Conservation (phyloP, 2,888 invertebrate genomes). For the Oxytorus armatus region DNA sequence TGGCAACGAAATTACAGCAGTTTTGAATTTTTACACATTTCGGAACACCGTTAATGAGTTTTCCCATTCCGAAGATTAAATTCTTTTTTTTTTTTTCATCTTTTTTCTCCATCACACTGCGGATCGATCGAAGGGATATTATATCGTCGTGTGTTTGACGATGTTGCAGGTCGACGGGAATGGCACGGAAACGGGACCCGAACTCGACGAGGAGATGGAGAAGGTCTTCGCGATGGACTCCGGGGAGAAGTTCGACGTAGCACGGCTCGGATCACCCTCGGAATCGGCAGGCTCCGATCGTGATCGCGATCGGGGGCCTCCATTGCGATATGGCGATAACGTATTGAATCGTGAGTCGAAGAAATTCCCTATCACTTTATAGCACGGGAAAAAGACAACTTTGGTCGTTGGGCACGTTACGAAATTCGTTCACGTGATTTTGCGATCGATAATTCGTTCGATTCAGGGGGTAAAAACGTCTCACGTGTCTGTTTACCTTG, state of each 20-base stretch:
- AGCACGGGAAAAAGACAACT: slow-evolving; percentile 12
- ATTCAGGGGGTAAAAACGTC: no score
- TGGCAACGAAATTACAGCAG: no score
- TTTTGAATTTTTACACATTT: no score
- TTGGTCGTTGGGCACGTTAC: not conserved
- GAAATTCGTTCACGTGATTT: not conserved
- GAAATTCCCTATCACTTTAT: not conserved
- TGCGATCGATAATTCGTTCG: not conserved
- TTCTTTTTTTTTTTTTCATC: no score
- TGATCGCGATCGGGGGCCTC: slow-evolving; percentile 81
- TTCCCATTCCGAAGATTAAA: not conserved
- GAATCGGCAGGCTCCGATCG: slow-evolving; percentile 81
- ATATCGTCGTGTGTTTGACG: slow-evolving; percentile 6
- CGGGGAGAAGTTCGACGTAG: slow-evolving; percentile 87
- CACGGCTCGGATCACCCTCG: slow-evolving; percentile 84
- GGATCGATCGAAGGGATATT: not conserved
- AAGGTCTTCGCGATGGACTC: slow-evolving; percentile 92
- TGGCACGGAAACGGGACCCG: slow-evolving; percentile 88
- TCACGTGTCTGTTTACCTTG: slow-evolving; percentile 2
- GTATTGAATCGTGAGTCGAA: slow-evolving; percentile 81
- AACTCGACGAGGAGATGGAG: slow-evolving; percentile 95
- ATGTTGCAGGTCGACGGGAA: slow-evolving; percentile 85
- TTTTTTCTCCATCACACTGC: not conserved
- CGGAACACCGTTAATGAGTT: not conserved
- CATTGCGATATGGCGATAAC: slow-evolving; percentile 82